Evolutionary conservation across 1,140 invertebrate genomes (phyloP), one percentile per base, ranked within the genome.

Genomic region (Gyrodactylus bullatarudis): DNA sequence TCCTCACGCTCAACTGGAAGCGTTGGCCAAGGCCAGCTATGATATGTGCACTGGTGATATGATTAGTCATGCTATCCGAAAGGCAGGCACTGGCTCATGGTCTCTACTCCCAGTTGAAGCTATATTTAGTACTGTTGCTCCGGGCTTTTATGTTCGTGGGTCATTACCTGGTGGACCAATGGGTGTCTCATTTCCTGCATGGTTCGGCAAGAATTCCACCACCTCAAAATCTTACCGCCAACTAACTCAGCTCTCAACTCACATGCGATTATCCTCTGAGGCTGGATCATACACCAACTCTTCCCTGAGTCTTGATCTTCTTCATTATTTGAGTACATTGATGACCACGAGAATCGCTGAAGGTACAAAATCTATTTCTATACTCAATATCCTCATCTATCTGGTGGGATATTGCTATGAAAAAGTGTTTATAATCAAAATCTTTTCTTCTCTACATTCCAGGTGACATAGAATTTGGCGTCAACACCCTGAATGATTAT

Each of bases 151-250:
- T 26, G 85, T 97, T 84, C 84, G 34, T 54, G 34, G 34, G 8
- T 16, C 34, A 8, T n/a, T 54, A 8, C 34, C 34, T n/a, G 34
- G 34, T n/a, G 34, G 34, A 16, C 34, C 34, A 54, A 54, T 54
- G 34, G 34, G 34, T n/a, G 86, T 34, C 91, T 93, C 0, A 82
- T 98, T 98, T 81, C 93, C 95, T 1, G 79, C 84, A 23, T 98
- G 92, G 91, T 85, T 99, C 26, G 95, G 94, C 0, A 91, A 91
- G 80, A 90, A 94, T 83, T 96, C 93, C 0, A 86, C 79, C 54
- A 78, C 77, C 19, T 77, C 84, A 72, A 83, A 84, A 72, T 86
- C 81, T 75, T 84, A 87, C 54, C 81, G 91, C 77, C 20, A 77
- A 84, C 72, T 87, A n/a, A 86, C 88, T 78, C 88, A 92, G 79